phyloP scores from a whole-genome alignment of 1,140 invertebrate genomes.

The Leptonema lineaticorne region DNA sequence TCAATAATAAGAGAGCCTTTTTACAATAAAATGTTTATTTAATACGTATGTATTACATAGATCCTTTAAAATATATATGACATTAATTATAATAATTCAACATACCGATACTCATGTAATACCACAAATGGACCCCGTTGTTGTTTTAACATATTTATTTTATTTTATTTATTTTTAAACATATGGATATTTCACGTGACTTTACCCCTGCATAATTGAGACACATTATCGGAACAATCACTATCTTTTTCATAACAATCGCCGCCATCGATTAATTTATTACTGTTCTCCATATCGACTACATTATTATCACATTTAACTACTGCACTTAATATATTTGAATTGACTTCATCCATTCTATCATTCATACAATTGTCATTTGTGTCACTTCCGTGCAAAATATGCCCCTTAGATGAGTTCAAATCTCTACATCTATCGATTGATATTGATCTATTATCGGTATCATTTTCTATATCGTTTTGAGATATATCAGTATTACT shows the following conservation, averaged over 20 bases:
- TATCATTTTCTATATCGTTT: constrained; percentile 27
- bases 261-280: constrained; percentile 13
- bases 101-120: not conserved
- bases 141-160: not conserved
- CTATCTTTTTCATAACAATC: constrained; percentile 8
- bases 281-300: constrained; percentile 28
- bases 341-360: constrained; percentile 37
- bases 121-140: not conserved
- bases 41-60: too few relatives aligned
- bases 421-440: not conserved
- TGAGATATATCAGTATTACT: constrained; percentile 35
- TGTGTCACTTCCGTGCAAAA: constrained; percentile 5
- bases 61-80: too few relatives aligned
- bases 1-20: too few relatives aligned
- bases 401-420: not conserved
- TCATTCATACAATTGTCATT: constrained; percentile 32
- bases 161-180: not conserved
- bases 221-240: constrained; percentile 32
- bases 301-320: constrained; percentile 35
- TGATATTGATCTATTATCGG: constrained; percentile 3
- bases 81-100: not conserved
- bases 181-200: constrained; percentile 33
- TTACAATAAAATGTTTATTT: too few relatives aligned
- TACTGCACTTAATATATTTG: constrained; percentile 38
- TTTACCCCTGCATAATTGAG: constrained; percentile 19